Conservation (phyloP, 2,113 vertebrate species). For the Haemorhous mexicanus region DNA sequence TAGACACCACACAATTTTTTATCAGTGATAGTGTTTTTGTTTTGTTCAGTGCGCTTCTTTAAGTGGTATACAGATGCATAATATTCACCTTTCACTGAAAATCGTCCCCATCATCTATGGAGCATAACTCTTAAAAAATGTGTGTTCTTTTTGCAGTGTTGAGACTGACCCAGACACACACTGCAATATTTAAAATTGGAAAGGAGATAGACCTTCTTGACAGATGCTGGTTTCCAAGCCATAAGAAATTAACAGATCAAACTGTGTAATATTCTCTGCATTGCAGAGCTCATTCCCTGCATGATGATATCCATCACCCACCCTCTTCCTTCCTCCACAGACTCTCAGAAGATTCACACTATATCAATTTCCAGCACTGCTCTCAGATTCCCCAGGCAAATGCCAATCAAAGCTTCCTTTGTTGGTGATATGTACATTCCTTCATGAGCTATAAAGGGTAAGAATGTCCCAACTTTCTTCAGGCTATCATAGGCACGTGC, state of each 20-base stretch:
- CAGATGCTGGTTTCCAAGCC: neutral
- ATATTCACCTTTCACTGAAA: neutral
- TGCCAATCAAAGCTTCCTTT: constrained; percentile 59
- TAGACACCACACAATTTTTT: neutral
- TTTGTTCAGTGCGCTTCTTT: neutral
- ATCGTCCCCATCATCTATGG: neutral
- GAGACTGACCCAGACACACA: neutral
- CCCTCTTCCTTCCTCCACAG: constrained; percentile 60
- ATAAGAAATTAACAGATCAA: neutral
- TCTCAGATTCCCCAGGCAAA: constrained; percentile 48
- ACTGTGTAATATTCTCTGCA: neutral
- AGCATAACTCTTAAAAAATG: neutral
- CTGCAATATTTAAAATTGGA: neutral
- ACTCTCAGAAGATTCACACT: constrained; percentile 61
- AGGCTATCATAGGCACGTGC: constrained; percentile 63
- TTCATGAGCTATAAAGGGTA: constrained; percentile 52
- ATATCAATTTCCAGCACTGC: constrained; percentile 39
- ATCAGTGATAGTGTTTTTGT: neutral
- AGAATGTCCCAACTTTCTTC: constrained; percentile 56
- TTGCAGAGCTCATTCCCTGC: neutral
- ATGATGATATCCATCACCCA: constrained; percentile 12
- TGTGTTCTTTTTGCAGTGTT: neutral
- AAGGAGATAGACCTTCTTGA: neutral
- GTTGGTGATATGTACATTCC: constrained; percentile 39
- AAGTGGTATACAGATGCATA: neutral